phyloP scores from a whole-genome alignment of 2,113 vertebrate species.

The Rafetus swinhoei region DNA sequence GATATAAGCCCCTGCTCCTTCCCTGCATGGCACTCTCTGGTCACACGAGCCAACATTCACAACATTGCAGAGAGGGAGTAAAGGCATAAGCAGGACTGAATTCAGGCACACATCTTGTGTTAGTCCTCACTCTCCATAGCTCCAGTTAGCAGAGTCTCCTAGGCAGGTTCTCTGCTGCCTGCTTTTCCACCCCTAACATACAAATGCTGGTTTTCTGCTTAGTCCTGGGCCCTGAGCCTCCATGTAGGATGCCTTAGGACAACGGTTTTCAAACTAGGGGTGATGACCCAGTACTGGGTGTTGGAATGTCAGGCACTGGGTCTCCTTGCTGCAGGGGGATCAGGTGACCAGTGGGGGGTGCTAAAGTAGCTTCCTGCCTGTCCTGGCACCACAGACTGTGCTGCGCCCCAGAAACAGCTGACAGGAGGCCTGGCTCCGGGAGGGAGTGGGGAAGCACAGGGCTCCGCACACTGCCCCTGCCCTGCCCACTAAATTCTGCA shows the following conservation, averaged over 20 bases:
- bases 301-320: no score
- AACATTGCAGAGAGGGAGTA: fast-evolving
- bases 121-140: not conserved
- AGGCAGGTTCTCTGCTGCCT: not conserved
- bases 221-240: not conserved
- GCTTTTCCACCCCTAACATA: not conserved
- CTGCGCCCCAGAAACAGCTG: no score
- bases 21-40: not conserved
- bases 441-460: no score
- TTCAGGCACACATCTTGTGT: not conserved
- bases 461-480: no score
- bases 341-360: no score
- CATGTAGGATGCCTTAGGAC: not conserved
- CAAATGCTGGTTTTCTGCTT: not conserved
- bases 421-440: no score
- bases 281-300: no score
- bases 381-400: no score
- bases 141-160: not conserved
- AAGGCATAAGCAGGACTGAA: fast-evolving
- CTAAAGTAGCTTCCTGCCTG: no score
- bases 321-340: no score
- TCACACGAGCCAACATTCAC: not conserved
- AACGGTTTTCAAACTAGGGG: no score
- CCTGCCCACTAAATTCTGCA: no score
- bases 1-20: not conserved